Evolutionary conservation across 2,888 invertebrate genomes (phyloP), one percentile per base, ranked within the genome.

Genomic region (Norana najaformis): DNA sequence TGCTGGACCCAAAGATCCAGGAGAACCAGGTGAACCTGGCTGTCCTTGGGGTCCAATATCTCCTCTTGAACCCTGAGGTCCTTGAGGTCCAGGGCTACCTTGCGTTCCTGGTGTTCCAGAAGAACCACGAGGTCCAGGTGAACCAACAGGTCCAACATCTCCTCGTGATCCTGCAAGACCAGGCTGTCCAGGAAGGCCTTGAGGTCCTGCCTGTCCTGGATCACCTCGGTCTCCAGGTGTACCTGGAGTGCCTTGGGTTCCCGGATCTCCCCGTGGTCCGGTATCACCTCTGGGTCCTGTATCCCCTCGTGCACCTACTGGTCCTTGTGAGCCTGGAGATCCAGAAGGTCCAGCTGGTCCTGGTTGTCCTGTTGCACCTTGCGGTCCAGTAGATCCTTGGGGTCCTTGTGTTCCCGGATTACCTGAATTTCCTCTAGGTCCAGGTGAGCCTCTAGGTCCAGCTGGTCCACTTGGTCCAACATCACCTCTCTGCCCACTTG

Each of bases 381-480:
- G 30, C 37, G 85, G 85, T 23, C 91, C 91, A 83, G 83, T 35
- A n/a, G 90, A 82, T 35, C 92, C 92, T 39, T 85, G 23, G 13
- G 91, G 39, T 53, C 92, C 92, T 36, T 53, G 35, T 69, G 89
- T 88, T 35, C 92, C 92, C 36, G 89, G 38, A n/a, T 69, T 37
- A 23, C 92, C 92, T 88, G 37, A 30, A 85, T 97, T 4, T 96
- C 96, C 94, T 97, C 97, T 0, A 97, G 97, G 90, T 93, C 92
- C 1, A 90, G 91, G 47, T 20, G 90, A 88, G 83, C 91, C 91
- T 39, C 47, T 82, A 8, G 90, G 88, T 88, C 91, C 91, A 89
- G 85, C 0, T 35, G 90, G 83, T 89, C 91, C 91, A 83, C 89
- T 23, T 20, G 85, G 47, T 88, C 91, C 91, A 39, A 69, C 53